Percentiles rank a stretch among this genome's conserved stretches.
Evolutionary conservation across 2,797 vertebrate species (phyloP).

Genomic region (Pipistrellus pygmaeus): DNA sequence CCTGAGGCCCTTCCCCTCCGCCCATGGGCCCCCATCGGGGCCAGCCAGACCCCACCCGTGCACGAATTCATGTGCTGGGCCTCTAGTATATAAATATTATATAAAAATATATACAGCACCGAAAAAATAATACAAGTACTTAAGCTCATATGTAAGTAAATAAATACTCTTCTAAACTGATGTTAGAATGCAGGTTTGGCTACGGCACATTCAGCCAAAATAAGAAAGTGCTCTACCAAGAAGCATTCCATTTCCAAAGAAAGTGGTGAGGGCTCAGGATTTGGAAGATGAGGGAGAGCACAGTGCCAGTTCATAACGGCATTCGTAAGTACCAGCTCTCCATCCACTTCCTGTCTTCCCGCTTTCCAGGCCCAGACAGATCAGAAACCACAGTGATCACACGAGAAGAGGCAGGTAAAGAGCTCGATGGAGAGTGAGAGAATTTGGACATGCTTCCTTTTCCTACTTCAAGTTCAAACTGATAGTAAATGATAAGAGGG

Average conservation of each 20-base stretch:
- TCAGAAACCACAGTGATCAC: neutral
- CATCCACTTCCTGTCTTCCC: neutral
- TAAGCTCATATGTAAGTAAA: neutral
- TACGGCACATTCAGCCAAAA: neutral
- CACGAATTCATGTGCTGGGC: no score
- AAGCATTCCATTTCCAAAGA: neutral
- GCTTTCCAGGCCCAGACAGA: conserved; percentile 4
- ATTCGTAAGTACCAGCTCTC: neutral
- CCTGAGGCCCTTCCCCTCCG: no score
- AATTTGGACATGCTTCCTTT: neutral
- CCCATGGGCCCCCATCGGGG: no score
- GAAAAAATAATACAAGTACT: neutral
- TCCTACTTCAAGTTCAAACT: neutral
- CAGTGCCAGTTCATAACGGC: neutral
- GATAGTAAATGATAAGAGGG: neutral
- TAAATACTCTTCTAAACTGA: neutral
- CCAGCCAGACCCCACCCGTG: no score
- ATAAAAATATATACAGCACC: neutral
- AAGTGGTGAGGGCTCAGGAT: neutral
- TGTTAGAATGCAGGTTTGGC: neutral
- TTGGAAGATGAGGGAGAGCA: neutral
- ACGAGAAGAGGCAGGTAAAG: neutral
- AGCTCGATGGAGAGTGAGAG: neutral
- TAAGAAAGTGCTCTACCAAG: neutral
- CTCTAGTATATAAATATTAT: neutral